Conservation (phyloP, 1,140 invertebrate genomes). For the Drosophila rhopaloa region DNA sequence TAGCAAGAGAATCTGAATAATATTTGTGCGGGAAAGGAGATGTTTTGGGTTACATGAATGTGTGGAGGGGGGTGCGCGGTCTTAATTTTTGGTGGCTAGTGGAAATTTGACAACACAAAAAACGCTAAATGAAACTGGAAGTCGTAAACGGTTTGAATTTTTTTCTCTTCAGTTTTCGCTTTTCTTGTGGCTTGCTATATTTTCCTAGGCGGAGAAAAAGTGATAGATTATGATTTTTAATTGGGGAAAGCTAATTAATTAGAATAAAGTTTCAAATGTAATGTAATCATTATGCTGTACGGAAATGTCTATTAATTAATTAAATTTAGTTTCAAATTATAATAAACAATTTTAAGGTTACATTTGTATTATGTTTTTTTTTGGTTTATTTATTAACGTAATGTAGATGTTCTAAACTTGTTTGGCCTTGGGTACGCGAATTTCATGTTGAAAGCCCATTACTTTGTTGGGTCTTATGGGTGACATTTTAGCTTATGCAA, state of each 20-base stretch:
- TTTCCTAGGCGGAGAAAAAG: background rate
- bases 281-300: background rate
- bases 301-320: background rate
- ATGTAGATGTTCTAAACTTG: background rate
- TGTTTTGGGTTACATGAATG: slow-evolving; percentile 4
- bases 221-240: slow-evolving; percentile 6
- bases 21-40: background rate
- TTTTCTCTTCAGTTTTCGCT: background rate
- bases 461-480: slow-evolving; percentile 14
- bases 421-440: background rate
- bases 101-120: slow-evolving; percentile 50
- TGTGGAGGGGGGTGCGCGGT: background rate
- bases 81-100: slow-evolving; percentile 10
- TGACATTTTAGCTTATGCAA: slow-evolving; percentile 26
- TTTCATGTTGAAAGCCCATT: slow-evolving; percentile 16
- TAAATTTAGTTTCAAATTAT: too few relatives aligned
- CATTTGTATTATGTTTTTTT: too few relatives aligned
- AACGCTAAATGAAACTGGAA: slow-evolving; percentile 11
- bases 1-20: slow-evolving; percentile 3
- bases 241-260: slow-evolving; percentile 8
- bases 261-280: slow-evolving; percentile 1
- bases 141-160: background rate
- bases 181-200: background rate
- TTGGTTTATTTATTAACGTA: too few relatives aligned
- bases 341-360: too few relatives aligned